Base-by-base conservation (phyloP, 53 echinoderm and acorn worm genomes). In the Mesocentrotus franciscanus region DNA sequence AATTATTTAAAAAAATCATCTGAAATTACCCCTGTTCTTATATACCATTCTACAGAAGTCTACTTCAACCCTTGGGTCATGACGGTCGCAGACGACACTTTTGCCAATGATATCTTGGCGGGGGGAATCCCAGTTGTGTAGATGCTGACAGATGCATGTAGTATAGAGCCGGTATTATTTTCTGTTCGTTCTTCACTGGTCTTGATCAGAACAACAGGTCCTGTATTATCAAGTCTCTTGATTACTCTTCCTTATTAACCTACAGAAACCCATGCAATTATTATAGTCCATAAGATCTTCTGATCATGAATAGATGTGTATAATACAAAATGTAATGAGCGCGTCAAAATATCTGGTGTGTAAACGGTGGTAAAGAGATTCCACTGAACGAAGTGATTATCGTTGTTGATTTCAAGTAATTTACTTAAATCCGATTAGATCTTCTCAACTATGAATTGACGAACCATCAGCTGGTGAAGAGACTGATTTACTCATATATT, bases 91-190 rank as follows among this genome's bases (percentile, higher is more conserved):
- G 42, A 81, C 42, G 81, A 81, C 36, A 33, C 18, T 27, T 42
- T 42, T 81, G 74, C 22, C 33, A 36, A 81, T 81, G 39, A 81
- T 81, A 81, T 81, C 36, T 81, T 81, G 81, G 81, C 42, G 81
- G 36, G 42, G 81, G 36, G 81, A 81, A 81, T 39, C 81, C 16
- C 81, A 81, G 81, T 81, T 81, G 81, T 81, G 8, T 12, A 81
- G 36, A 81, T 81, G 81, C 81, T 81, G 81, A 81, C 42, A 81
- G 81, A 81, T 81, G n/a, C n/a, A n/a, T n/a, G 81, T 42, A 9
- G 78, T 39, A 16, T 81, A 42, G 29, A 81, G 42, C 16, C 17
- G 22, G 39, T 42, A 81, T 81, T 81, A 8, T 42, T 17, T 39
- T 81, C 81, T 2, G 3, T 18, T 74, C 1, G 8, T 30, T 30